Percentiles rank a stretch among this genome's conserved stretches.
phyloP scores from a whole-genome alignment of 2,113 vertebrate genomes.

The Pelusios castaneus region DNA sequence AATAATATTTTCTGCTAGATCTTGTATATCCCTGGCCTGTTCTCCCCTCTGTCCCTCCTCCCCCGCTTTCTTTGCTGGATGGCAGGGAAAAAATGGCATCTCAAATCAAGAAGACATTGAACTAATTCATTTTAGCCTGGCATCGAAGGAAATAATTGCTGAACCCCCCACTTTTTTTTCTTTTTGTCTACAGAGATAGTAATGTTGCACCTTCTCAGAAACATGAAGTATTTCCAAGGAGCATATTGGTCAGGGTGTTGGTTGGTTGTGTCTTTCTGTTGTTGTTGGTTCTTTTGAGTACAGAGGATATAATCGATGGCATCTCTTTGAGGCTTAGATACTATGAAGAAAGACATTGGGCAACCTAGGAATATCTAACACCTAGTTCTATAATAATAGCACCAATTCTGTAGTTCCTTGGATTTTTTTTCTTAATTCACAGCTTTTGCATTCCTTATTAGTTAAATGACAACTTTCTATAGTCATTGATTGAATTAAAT shows the following conservation, averaged over 20 bases:
- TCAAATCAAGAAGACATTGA: background rate
- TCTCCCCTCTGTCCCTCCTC: background rate
- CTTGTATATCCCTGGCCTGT: background rate
- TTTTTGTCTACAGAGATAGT: background rate
- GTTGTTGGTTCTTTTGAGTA: background rate
- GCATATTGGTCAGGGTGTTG: background rate
- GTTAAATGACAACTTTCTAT: background rate
- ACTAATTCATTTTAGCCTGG: background rate
- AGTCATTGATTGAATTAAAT: background rate
- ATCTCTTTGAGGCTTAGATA: background rate
- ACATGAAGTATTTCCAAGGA: background rate
- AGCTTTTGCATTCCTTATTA: background rate
- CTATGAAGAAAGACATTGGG: background rate
- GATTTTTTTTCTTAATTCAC: background rate
- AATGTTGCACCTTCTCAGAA: background rate
- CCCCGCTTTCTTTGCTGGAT: accelerated
- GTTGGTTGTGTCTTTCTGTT: no score
- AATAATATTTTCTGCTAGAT: background rate
- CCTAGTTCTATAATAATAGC: background rate
- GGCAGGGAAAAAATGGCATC: accelerated
- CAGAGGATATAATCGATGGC: accelerated
- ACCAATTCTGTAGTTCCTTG: background rate
- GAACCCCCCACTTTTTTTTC: background rate
- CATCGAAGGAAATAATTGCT: background rate
- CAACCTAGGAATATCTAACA: background rate